Evolutionary conservation across 2,113 vertebrate genomes (phyloP), one percentile per base, ranked within the genome.

Genomic region (Pelobates fuscus): DNA sequence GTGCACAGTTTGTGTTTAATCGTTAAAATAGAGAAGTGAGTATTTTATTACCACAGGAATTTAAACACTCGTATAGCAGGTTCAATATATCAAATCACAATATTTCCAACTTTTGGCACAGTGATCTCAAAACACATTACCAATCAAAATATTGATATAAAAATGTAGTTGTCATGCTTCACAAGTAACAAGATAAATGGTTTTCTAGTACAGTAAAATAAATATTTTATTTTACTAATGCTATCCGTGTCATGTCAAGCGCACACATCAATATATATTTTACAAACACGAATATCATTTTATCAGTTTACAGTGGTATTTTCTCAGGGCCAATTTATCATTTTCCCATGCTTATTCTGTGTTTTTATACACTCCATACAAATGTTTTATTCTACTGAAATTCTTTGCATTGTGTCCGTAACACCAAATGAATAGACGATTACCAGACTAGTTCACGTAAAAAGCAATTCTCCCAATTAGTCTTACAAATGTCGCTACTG

Each of bases 71-170:
- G 21, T 20, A 72, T 63, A 72, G 63, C 44, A 54, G 27, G 60
- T 52, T 52, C 44, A 72, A 72, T 26, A 72, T 72, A 32, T 72
- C 70, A 72, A 72, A 72, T 54, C 21, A 29, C 25, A 64, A 15
- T 25, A 54, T 63, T 54, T 52, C 43, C 29, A 17, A 52, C 60
- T 63, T 26, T 46, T 72, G 70, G 62, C 70, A 72, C 17, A 52
- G 8, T 52, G 18, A 20, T 46, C 14, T 29, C 2, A 52, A 52
- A 52, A 20, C 18, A 67, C 25, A 29, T 52, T 72, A 54, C 26
- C 70, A 52, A 44, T 24, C 15, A 41, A 44, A 72, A 63, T 72
- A 72, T 72, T 72, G 70, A 72, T 41, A 44, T 60, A 71, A 61
- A 46, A 24, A 27, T 55, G 52, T 23, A 71, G 26, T 71, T 63